phyloP scores from a whole-genome alignment of 1,140 invertebrate genomes.

The Dermatophagoides farinae region DNA sequence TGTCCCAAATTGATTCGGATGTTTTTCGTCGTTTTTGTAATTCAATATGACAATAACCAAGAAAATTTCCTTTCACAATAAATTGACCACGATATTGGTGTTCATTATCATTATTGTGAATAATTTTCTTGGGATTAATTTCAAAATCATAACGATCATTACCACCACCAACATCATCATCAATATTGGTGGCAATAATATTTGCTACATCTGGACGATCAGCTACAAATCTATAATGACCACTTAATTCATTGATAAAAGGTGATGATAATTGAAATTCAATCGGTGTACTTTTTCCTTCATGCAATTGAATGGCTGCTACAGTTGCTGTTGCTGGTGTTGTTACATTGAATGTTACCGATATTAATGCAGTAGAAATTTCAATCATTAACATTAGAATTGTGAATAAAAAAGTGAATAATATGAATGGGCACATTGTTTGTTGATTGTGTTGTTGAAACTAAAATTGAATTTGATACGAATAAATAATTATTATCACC shows the following conservation, averaged over 20 bases:
- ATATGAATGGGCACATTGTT: constrained; percentile 17
- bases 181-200: neutral
- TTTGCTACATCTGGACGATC: constrained; percentile 11
- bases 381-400: constrained; percentile 16
- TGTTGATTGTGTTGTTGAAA: neutral
- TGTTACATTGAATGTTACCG: constrained; percentile 14
- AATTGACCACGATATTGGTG: constrained; percentile 21
- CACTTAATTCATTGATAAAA: neutral
- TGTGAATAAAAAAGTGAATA: constrained; percentile 15
- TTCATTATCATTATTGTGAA: neutral
- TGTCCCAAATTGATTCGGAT: neutral
- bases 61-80: constrained; percentile 36
- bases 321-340: neutral
- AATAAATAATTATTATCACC: neutral
- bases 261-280: constrained; percentile 8
- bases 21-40: constrained; percentile 14
- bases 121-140: neutral
- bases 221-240: constrained; percentile 6
- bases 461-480: neutral
- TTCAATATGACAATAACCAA: constrained; percentile 33
- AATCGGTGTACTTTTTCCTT: constrained; percentile 6
- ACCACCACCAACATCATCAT: too few relatives aligned
- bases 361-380: constrained; percentile 15
- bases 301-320: constrained; percentile 4
- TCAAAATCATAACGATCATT: neutral